phyloP scores from a whole-genome alignment of 2,113 vertebrate species.

The Daphoenositta chrysoptera region DNA sequence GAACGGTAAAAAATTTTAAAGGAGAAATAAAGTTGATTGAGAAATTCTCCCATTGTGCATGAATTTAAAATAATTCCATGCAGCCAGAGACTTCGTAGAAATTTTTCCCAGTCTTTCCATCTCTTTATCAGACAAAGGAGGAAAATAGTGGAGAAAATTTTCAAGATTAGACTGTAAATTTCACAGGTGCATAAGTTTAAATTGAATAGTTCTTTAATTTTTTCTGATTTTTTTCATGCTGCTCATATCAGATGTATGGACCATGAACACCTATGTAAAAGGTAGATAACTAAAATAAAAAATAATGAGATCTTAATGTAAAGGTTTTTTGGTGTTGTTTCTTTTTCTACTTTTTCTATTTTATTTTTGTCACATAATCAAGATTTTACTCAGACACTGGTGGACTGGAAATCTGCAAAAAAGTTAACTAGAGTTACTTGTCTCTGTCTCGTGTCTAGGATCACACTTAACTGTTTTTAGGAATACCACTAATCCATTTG shows the following conservation, averaged over 20 bases:
- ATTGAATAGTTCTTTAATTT: neutral
- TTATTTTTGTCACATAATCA: neutral
- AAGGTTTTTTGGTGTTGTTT: fast-evolving
- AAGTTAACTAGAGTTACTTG: neutral
- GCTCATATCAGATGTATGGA: fast-evolving
- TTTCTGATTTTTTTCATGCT: neutral
- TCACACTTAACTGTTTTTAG: neutral
- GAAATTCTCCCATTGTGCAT: neutral
- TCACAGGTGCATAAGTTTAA: neutral
- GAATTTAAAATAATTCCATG: neutral
- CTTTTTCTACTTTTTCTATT: neutral
- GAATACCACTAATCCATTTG: neutral
- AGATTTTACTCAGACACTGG: neutral
- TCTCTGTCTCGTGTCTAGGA: neutral
- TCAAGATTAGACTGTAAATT: neutral
- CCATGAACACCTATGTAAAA: neutral
- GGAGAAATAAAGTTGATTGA: neutral
- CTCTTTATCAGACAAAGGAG: neutral
- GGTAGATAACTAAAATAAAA: neutral
- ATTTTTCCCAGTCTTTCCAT: neutral
- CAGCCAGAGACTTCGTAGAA: neutral
- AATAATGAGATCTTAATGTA: neutral
- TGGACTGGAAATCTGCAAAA: neutral
- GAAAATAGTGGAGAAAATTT: neutral
- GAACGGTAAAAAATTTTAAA: neutral